phyloP scores from a whole-genome alignment of 2,113 vertebrate species.

The Geothlypis trichas region DNA sequence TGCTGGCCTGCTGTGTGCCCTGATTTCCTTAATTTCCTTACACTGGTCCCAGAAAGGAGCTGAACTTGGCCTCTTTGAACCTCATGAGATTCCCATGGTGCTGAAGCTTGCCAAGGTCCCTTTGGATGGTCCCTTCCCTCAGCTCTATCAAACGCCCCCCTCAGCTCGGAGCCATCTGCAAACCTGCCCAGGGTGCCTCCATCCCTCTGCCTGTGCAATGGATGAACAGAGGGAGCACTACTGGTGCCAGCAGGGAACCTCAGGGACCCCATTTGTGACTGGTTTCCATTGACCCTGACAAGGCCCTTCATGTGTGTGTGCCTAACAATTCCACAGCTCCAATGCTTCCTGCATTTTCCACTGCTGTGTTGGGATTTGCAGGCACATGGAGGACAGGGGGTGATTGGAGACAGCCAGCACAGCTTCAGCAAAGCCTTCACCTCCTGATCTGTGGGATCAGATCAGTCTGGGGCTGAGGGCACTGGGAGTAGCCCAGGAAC shows the following conservation, averaged over 20 bases:
- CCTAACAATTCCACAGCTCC: neutral
- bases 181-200: neutral
- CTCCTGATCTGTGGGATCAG: neutral
- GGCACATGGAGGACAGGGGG: neutral
- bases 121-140: neutral
- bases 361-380: neutral
- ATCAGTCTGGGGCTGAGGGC: neutral
- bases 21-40: neutral
- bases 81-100: too few species aligned
- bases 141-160: neutral
- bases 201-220: neutral
- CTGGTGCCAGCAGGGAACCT: neutral
- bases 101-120: neutral
- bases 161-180: neutral
- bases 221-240: neutral
- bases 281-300: neutral
- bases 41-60: neutral
- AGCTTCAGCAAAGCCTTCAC: neutral
- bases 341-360: neutral
- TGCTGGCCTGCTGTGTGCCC: neutral
- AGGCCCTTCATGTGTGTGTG: fast-evolving
- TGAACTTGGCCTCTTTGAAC: neutral
- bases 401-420: neutral
- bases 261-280: neutral
- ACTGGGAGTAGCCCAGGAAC: neutral